These are phyloP conservation scores for Drosophila greeni DNA, from an alignment of 2,888 invertebrate genomes.

Conservation along the genomic window DNA sequence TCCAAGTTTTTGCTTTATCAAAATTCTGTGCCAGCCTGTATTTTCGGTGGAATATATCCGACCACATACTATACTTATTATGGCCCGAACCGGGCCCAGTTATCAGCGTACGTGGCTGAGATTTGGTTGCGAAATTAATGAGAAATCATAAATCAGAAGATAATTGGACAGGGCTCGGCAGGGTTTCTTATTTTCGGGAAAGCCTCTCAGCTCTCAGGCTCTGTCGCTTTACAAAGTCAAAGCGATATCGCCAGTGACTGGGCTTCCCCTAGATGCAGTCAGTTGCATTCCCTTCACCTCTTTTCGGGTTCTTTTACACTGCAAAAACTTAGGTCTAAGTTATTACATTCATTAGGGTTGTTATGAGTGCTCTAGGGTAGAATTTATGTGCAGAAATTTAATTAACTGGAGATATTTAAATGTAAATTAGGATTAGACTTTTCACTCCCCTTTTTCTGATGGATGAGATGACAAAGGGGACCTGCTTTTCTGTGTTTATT, in stretches of 20 bases:
- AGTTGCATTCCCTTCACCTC: conserved; percentile 9
- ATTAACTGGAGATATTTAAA: not conserved
- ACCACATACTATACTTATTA: conserved; percentile 10
- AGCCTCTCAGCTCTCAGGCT: conserved; percentile 8
- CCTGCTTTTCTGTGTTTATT: conserved; percentile 3
- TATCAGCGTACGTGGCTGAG: conserved; percentile 38
- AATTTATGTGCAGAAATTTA: not conserved
- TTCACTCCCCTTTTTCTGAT: not conserved
- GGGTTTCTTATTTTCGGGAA: conserved; percentile 5
- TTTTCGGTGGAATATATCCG: conserved; percentile 8
- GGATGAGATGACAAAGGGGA: not conserved
- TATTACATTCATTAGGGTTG: not conserved
- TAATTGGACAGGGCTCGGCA: conserved; percentile 31
- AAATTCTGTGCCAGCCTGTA: conserved; percentile 7
- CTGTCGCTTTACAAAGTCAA: conserved; percentile 35
- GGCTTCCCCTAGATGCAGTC: conserved; percentile 17
- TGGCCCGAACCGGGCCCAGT: conserved; percentile 4
- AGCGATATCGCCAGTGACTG: conserved; percentile 33
- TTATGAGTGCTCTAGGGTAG: not conserved
- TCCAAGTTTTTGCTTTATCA: conserved; percentile 15
- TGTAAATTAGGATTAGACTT: not conserved
- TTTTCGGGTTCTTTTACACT: conserved; percentile 1
- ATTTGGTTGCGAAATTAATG: conserved; percentile 37
- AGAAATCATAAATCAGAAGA: conserved; percentile 49
- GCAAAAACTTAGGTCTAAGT: not conserved